Evolutionary conservation across 2,797 vertebrate species (phyloP).

Genomic region (Centroberyx gerrardi): DNA sequence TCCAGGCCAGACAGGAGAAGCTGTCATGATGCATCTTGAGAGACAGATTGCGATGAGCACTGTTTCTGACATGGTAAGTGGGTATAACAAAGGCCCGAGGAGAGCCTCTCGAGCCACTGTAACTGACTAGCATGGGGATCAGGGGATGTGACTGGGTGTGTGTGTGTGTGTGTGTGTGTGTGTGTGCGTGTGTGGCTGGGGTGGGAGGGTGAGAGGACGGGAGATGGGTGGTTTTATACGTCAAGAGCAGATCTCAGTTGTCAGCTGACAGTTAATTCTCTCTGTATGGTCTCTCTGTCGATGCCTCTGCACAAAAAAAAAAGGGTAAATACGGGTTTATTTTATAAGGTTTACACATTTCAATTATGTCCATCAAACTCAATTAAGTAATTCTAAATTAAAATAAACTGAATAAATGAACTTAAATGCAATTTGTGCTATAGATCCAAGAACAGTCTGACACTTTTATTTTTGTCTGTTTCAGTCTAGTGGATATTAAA

Average conservation of each 20-base stretch:
- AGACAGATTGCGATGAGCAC: constrained; percentile 61
- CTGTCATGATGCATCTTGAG: constrained; percentile 59
- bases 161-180: background rate
- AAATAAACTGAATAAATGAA: too few species aligned
- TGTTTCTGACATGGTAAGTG: constrained; percentile 56
- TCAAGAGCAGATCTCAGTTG: background rate
- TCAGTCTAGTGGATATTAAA: too few species aligned
- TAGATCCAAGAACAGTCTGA: too few species aligned
- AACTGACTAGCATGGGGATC: constrained; percentile 24
- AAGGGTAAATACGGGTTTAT: too few species aligned
- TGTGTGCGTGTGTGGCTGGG: too few species aligned
- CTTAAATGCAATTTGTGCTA: too few species aligned
- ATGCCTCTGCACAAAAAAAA: too few species aligned
- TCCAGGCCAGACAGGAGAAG: constrained; percentile 52
- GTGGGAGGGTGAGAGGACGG: too few species aligned
- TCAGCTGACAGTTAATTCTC: background rate
- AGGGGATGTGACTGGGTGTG: constrained; percentile 13
- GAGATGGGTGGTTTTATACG: background rate
- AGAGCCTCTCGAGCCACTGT: constrained; percentile 38
- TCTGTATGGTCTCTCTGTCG: background rate
- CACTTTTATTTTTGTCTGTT: too few species aligned
- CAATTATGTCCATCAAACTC: too few species aligned
- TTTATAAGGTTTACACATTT: too few species aligned
- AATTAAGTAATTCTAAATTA: too few species aligned
- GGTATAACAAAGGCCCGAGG: constrained; percentile 28